Base-by-base conservation (phyloP, 2,113 vertebrate species). In the Argyrosomus japonicus region DNA sequence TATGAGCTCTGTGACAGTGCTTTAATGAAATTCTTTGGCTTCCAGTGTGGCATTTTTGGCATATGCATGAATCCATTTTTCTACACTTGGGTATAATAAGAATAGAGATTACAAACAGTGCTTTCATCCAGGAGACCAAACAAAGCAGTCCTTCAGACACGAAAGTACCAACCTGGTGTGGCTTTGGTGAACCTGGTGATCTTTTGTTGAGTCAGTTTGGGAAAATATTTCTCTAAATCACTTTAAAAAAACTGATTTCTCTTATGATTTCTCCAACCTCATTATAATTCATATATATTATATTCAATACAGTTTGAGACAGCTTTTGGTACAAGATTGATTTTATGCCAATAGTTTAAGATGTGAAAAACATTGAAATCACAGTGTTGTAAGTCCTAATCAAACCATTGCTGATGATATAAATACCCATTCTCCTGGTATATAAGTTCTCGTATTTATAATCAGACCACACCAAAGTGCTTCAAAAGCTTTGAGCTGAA, bases 1-100 rank as follows among this genome's bases (percentile, higher is more conserved):
- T 79, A 60, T 70, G 75, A 85, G 81, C 74, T 18, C 56, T 76
- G 74, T 81, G 64, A 81, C 58, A 8, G 54, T 0, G 4, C 23
- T 79, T 81, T 87, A 84, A 84, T 88, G 78, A 81, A 57, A 87
- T 87, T 85, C 89, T 69, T 88, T 32, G 48, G 82, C 81, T 85
- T 81, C 78, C 77, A 25, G 29, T 77, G 68, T 79, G 84, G 45
- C 79, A 48, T 69, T 68, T 83, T 57, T 86, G 84, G 62, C 75
- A 65, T 53, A 43, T 75, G 69, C 53, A 14, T 48, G 64, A 81
- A 70, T 69, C 69, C 56, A 61, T 27, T 75, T 88, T 75, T 90
- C 86, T 63, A 32, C 84, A 78, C 82, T 71, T 79, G 48, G n/a
- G 3, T 62, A 82, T 82, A 85, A 87, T 72, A 69, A 85, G 54